Evolutionary conservation across 2,113 vertebrate genomes (phyloP), one percentile per base, ranked within the genome.

Genomic region (Ammodytes marinus): DNA sequence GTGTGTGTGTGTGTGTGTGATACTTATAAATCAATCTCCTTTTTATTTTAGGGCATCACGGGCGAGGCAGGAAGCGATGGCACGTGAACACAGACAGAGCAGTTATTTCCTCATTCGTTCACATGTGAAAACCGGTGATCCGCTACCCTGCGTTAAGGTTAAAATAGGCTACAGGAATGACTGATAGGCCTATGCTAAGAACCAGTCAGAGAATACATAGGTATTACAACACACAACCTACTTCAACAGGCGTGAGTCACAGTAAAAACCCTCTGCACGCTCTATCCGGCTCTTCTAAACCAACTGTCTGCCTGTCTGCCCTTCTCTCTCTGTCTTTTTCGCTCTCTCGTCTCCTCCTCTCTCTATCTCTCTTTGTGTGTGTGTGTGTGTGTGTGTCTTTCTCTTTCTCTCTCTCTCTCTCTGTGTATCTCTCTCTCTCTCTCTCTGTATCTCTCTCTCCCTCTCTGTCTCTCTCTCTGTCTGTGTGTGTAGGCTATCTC

Each of bases 101-200:
- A 8, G 50, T 5, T 27, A 27, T 27, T 77, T 83, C 86, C 79
- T 86, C 84, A 77, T 84, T 19, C 63, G 43, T 67, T 27, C n/a
- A 52, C 67, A 2, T 2, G 42, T 2, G 13, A 7, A 13, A 8
- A 2, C 35, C 4, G 52, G 13, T 6, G 10, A 8, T 1, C 35
- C 4, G 45, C 46, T 14, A 1, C 8, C 40, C 50, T 17, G 42
- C 61, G 35, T 17, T 2, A 12, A 4, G 61, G 35, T 17, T 2
- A 12, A 4, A 27, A 39, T 0, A 3, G 27, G 27, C 27, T 27
- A 35, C 49, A n/a, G 10, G 3, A 2, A 11, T 2, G 7, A 45
- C 27, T 27, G 27, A 27, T 27, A 27, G 27, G 27, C 27, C 6
- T 4, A 9, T 0, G 3, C n/a, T 5, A 15, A 8, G 11, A 27